These are phyloP conservation scores for Rutpela maculata DNA, from an alignment of 2,888 invertebrate genomes.

Conservation along the genomic window DNA sequence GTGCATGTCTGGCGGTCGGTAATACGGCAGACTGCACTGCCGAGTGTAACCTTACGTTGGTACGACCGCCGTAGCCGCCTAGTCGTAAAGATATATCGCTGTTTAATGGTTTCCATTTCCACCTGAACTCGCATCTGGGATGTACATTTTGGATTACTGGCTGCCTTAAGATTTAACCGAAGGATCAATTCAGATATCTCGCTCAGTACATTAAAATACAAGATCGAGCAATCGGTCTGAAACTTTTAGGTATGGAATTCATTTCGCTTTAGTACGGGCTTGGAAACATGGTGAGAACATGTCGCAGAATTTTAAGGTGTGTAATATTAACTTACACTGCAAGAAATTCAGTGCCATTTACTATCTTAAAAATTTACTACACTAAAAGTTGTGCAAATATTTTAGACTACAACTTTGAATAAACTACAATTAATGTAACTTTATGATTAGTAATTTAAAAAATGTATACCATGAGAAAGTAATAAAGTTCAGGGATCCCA, in stretches of 20 bases:
- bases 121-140: slow-evolving; percentile 62
- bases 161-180: slow-evolving; percentile 40
- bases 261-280: not conserved
- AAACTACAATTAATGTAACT: too few relatives aligned
- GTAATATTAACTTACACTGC: not conserved
- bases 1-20: slow-evolving; percentile 9
- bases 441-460: too few relatives aligned
- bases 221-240: not conserved
- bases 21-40: slow-evolving; percentile 31
- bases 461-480: too few relatives aligned
- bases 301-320: too few relatives aligned
- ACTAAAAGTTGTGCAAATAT: too few relatives aligned
- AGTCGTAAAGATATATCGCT: slow-evolving; percentile 69
- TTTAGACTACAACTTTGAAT: too few relatives aligned
- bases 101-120: slow-evolving; percentile 69
- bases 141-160: slow-evolving; percentile 32
- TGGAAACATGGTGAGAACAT: not conserved
- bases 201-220: slow-evolving; percentile 17
- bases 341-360: not conserved
- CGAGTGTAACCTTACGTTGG: slow-evolving; percentile 42
- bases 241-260: not conserved
- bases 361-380: too few relatives aligned
- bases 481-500: too few relatives aligned
- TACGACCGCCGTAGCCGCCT: slow-evolving; percentile 53
- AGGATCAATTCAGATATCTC: slow-evolving; percentile 30